Evolutionary conservation across 1,140 invertebrate genomes (phyloP).

Genomic region (Tetragonula clypearis): DNA sequence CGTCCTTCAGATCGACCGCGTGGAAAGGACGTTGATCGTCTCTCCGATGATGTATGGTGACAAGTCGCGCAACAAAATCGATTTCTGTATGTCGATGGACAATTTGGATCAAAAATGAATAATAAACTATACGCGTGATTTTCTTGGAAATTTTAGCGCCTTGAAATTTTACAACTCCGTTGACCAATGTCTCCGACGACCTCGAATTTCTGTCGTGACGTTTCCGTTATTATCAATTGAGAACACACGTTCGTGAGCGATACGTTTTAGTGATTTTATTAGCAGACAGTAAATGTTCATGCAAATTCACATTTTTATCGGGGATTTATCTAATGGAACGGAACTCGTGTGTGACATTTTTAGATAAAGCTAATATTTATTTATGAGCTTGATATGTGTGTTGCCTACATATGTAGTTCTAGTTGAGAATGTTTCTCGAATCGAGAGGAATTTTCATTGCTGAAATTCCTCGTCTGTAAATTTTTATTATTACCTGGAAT

Average conservation of each 20-base stretch:
- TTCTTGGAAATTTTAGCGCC: not conserved
- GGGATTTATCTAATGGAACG: not conserved
- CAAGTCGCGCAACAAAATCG: not conserved
- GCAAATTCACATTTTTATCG: not conserved
- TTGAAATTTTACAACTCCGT: not conserved
- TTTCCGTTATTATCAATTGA: too few relatives aligned
- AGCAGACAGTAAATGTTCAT: not conserved
- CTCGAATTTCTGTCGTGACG: not conserved
- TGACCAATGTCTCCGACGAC: too few relatives aligned
- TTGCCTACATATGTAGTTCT: too few relatives aligned
- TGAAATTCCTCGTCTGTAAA: too few relatives aligned
- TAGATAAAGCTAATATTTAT: not conserved
- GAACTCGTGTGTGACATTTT: not conserved
- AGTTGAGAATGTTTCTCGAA: too few relatives aligned
- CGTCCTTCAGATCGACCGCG: slow-evolving; percentile 10
- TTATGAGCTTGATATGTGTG: not conserved
- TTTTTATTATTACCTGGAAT: too few relatives aligned
- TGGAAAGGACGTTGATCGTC: slow-evolving; percentile 18
- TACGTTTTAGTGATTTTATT: not conserved
- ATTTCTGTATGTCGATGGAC: not conserved
- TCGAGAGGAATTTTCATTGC: too few relatives aligned
- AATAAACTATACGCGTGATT: not conserved
- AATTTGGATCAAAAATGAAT: too few relatives aligned
- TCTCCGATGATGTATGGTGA: not conserved
- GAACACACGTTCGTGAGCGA: not conserved